phyloP scores from a whole-genome alignment of 2,113 vertebrate species.

The Sisor rabdophorus region DNA sequence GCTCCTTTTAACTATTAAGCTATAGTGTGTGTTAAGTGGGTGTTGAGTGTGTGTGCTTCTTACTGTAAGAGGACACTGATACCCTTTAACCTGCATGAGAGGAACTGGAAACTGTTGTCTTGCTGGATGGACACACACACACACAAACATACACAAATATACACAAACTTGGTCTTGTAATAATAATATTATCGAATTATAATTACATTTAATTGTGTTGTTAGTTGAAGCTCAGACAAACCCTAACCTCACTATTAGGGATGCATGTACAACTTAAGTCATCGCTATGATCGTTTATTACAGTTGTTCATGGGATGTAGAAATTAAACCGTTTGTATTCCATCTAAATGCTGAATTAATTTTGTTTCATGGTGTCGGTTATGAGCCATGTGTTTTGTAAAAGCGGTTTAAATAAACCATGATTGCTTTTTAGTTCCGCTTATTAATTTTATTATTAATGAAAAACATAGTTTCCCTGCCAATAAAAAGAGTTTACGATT shows the following conservation, averaged over 20 bases:
- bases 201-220: not conserved
- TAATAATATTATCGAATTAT: not conserved
- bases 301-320: not conserved
- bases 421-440: not conserved
- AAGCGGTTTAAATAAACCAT: not conserved
- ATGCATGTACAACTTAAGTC: not conserved
- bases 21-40: conserved; percentile 39
- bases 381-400: too few relatives aligned
- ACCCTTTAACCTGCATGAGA: conserved; percentile 43
- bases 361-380: not conserved
- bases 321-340: not conserved
- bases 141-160: not conserved
- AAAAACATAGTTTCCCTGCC: not conserved
- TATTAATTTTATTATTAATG: not conserved
- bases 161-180: not conserved
- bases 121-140: conserved; percentile 12
- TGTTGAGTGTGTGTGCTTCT: conserved; percentile 39
- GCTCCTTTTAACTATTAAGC: conserved; percentile 26
- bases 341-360: not conserved
- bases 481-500: not conserved
- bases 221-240: not conserved
- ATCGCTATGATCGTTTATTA: too few relatives aligned
- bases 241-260: not conserved
- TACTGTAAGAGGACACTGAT: conserved; percentile 39
- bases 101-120: conserved; percentile 28